Conservation (phyloP, 1,140 invertebrate species). For the Bombus cullumanus region DNA sequence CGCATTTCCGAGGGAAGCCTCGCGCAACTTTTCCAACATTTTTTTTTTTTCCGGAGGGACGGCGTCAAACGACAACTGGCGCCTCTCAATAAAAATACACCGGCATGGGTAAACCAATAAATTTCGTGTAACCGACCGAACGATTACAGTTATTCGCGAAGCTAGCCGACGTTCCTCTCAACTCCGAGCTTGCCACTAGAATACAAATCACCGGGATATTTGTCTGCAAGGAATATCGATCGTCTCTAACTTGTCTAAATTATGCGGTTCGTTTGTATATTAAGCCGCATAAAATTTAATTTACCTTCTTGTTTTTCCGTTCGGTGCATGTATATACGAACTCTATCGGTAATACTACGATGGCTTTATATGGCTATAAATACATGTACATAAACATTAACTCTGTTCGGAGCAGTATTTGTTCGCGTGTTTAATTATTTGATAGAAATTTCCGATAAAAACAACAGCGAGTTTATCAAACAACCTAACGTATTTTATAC, state of each 20-base stretch:
- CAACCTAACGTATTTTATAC: not conserved
- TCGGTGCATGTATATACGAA: no score
- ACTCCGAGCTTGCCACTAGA: not conserved
- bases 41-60: not conserved
- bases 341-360: not conserved
- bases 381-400: not conserved
- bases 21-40: slow-evolving; percentile 7
- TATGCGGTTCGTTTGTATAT: not conserved
- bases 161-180: not conserved
- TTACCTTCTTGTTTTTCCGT: not conserved
- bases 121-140: slow-evolving; percentile 15
- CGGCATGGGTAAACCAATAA: slow-evolving; percentile 7
- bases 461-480: no score
- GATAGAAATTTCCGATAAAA: not conserved
- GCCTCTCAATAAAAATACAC: slow-evolving; percentile 43
- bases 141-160: slow-evolving; percentile 1
- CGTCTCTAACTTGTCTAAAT: not conserved
- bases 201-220: slow-evolving; percentile 15
- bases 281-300: not conserved
- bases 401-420: no score
- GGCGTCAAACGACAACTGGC: slow-evolving; percentile 40
- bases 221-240: slow-evolving; percentile 4
- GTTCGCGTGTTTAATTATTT: not conserved
- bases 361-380: not conserved
- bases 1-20: not conserved